Base-by-base conservation (phyloP, 2,113 vertebrate species). In the Grantiella picta region DNA sequence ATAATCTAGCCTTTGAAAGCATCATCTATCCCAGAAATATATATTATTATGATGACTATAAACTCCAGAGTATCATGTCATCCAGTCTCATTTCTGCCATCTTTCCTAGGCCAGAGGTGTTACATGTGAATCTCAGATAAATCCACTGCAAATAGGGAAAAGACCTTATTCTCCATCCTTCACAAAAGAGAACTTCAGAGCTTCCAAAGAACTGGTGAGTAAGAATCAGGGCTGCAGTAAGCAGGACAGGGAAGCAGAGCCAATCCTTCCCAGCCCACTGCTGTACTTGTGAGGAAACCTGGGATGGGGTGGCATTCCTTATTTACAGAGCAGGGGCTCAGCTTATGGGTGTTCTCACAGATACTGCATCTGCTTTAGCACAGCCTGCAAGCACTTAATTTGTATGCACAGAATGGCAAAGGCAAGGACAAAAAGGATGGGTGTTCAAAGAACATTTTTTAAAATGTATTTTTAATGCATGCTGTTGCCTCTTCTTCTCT, bases 91-190 rank as follows among this genome's bases (percentile, higher is more conserved):
- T 72, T 94, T 42, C 56, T 93, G 14, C 12, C 9, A 33, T 84
- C 47, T 82, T 93, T 95, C 80, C 40, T 94, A 99, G 99, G 97
- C 95, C 47, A 98, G 92, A 60, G 97, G 98, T 38, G 86, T 99
- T 91, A 98, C 92, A 78, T 99, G 99, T 92, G 94, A 98, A 36
- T 96, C 98, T 82, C 94, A 94, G 80, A 90, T 98, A 64, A 98
- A 99, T 93, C 98, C 98, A 75, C 95, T 99, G 94, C 97, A 98
- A 78, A 98, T 99, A 56, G 97, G 98, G 33, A 92, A 79, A 83
- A 96, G 77, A 31, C 60, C 92, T 68, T 94, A 98, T 56, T 78
- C 86, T 22, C 88, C 89, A 21, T 98, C 98, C 36, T 99, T 99
- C 96, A 97, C 81, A 1, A 97, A 97, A 36, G 99, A 99, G 96